Base-by-base conservation (phyloP, 2,113 vertebrate genomes). In the Actinemys pallida region DNA sequence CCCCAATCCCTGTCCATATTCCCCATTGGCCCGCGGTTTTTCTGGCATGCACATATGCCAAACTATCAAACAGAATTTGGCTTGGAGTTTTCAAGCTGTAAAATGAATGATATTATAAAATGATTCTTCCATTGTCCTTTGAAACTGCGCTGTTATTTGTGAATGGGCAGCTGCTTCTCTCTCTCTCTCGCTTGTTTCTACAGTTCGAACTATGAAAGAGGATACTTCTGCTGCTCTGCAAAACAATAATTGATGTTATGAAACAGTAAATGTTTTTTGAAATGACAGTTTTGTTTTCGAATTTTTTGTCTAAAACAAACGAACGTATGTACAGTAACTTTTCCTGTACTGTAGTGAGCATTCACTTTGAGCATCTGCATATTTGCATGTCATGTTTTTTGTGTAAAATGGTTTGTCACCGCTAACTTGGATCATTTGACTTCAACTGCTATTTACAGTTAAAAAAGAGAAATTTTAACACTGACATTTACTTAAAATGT, bases 191-290 rank as follows among this genome's bases (percentile, higher is more conserved):
- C 47, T 85, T 81, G 13, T 62, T 93, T 84, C 54, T 90, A n/a
- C 16, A 2, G 6, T 54, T 89, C 89, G n/a, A 80, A 57, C n/a
- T 90, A 59, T 10, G 54, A 57, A 90, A 6, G 9, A 79, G 65
- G 87, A 92, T 87, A 82, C 5, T 22, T 89, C 5, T 62, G 5
- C 0, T 0, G 75, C 4, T 14, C 10, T 69, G 49, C 65, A 89
- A 89, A 93, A 78, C 57, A 45, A 24, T 85, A 81, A 62, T 20
- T 54, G 47, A 29, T 78, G 3, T 16, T 54, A 29, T 62, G 24
- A 45, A 42, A 50, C 83, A 92, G 7, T n/a, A 50, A 81, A 11
- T 29, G 25, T 81, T 2, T 87, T 83, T 89, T 87, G 39, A 50
- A 85, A 49, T 42, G 59, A 50, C 9, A 82, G 16, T 25, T 81